A percentile compares a stretch with the other conserved stretches of the same genome.
Evolutionary conservation across 2,888 invertebrate genomes (phyloP).

Genomic region (Tortrix viridana): DNA sequence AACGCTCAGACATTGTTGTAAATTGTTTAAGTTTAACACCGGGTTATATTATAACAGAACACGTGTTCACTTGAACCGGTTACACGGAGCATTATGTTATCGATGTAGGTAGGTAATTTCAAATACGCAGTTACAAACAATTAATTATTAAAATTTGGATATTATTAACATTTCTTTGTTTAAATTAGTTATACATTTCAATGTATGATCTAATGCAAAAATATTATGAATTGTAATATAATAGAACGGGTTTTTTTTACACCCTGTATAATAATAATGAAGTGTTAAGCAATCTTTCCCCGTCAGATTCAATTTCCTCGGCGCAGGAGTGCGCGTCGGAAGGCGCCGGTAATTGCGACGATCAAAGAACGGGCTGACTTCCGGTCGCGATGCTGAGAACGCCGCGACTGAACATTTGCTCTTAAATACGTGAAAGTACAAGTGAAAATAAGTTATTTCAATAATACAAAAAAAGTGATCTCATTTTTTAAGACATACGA

Average conservation of each 20-base stretch:
- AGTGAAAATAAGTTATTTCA: too few relatives aligned
- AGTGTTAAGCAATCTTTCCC: neutral
- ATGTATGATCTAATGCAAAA: too few relatives aligned
- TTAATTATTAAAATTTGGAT: too few relatives aligned
- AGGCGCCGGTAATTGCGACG: constrained; percentile 70
- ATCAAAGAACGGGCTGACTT: constrained; percentile 78
- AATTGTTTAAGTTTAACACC: constrained; percentile 41
- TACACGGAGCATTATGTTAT: too few relatives aligned
- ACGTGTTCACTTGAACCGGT: constrained; percentile 38
- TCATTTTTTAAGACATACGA: too few relatives aligned
- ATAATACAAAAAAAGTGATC: too few relatives aligned
- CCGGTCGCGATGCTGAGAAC: constrained; percentile 51
- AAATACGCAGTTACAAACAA: too few relatives aligned
- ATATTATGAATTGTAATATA: too few relatives aligned
- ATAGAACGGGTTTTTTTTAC: too few relatives aligned
- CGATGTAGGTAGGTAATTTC: too few relatives aligned
- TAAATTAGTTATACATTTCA: too few relatives aligned
- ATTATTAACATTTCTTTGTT: too few relatives aligned
- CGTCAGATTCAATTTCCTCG: constrained; percentile 32
- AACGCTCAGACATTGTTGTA: constrained; percentile 37
- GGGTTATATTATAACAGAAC: constrained; percentile 39
- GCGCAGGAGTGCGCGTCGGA: constrained; percentile 29
- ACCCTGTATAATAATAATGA: neutral
- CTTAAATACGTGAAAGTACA: neutral
- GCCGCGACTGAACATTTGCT: constrained; percentile 43